A percentile compares a stretch with the other conserved stretches of the same genome.
Evolutionary conservation across 1,140 invertebrate species (phyloP).

Genomic region (Drosophila auraria): DNA sequence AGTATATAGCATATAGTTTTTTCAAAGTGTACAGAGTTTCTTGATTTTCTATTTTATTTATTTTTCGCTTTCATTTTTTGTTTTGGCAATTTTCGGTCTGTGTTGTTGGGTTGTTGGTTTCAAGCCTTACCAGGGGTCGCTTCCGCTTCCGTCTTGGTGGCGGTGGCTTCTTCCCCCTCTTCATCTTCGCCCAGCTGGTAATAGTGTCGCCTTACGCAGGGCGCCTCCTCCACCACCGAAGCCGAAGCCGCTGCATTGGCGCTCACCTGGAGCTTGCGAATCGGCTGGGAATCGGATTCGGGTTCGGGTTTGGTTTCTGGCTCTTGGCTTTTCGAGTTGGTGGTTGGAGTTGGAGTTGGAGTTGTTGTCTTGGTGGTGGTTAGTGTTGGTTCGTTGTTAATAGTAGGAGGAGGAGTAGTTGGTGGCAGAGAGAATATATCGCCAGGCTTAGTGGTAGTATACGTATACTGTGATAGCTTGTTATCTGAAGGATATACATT

Average conservation of each 20-base stretch:
- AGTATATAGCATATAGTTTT: slow-evolving; percentile 36
- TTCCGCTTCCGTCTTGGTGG: neutral
- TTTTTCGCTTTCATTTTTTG: neutral
- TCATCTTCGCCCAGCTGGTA: slow-evolving; percentile 66
- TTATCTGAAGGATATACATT: slow-evolving; percentile 83
- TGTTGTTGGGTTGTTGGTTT: slow-evolving; percentile 15
- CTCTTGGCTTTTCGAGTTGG: slow-evolving; percentile 24
- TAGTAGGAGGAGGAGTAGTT: slow-evolving; percentile 79
- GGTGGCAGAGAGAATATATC: slow-evolving; percentile 83
- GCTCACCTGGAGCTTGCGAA: slow-evolving; percentile 51
- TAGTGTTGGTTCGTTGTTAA: slow-evolving; percentile 79
- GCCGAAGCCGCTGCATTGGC: slow-evolving; percentile 38
- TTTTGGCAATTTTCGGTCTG: slow-evolving; percentile 12
- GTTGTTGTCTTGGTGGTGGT: slow-evolving; percentile 36
- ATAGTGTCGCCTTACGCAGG: slow-evolving; percentile 69
- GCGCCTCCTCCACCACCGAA: slow-evolving; percentile 38
- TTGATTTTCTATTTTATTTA: slow-evolving; percentile 5
- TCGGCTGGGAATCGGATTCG: slow-evolving; percentile 32
- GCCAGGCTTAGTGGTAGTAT: slow-evolving; percentile 83
- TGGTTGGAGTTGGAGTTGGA: slow-evolving; percentile 19
- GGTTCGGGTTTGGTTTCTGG: slow-evolving; percentile 25
- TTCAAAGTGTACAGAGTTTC: slow-evolving; percentile 43
- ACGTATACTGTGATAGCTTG: slow-evolving; percentile 81
- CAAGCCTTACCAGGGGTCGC: slow-evolving; percentile 48
- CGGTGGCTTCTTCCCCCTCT: slow-evolving; percentile 23